Base-by-base conservation (phyloP, 23 tunicate genomes). In the Corella eumyota region DNA sequence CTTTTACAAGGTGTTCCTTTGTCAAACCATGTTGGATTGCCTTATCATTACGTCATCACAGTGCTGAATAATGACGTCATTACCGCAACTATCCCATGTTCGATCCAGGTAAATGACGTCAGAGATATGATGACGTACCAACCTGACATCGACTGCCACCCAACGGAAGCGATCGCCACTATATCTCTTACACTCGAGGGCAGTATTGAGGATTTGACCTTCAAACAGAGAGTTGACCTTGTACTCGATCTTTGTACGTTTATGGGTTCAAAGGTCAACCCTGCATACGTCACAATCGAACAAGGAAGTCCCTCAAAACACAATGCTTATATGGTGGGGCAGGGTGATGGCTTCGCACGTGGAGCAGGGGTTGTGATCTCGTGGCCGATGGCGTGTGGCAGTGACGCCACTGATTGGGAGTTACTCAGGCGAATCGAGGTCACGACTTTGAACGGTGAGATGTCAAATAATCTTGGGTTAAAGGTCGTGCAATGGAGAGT, bases 311-410 rank as follows among this genome's bases (percentile, higher is more conserved):
- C 45, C 1, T 13, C 6, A 1, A 22, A 36, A 3, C 36, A 69
- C 38, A 25, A 30, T n/a, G 79, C 78, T 1, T 68, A 75, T 33
- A 13, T 84, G 35, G 63, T 78, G 27, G 94, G 94, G 30, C 66
- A 29, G 25, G 94, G 94, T 4, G 65, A 75, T 36, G 65, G 34
- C 3, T 47, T 65, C 1, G 34, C 58, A 6, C 32, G 23, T 25
- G 45, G 32, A 17, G 55, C 66, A 4, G 70, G 50, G 6, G 72
- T 75, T 1, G 20, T 45, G 20, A 29, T 84, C 27, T 84, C 77
- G 55, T 84, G 94, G 94, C 68, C 82, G 27, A 17, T 84, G 11
- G 94, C 71, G 0, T 84, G 94, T 52, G 63, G 77, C 37, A 31
- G 73, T 1, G 92, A 82, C 67, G 34, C 69, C 33, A 50, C 66